A percentile compares a stretch with the other conserved stretches of the same genome.
phyloP scores from a whole-genome alignment of 2,113 vertebrate species.

The Calidris pygmaea region DNA sequence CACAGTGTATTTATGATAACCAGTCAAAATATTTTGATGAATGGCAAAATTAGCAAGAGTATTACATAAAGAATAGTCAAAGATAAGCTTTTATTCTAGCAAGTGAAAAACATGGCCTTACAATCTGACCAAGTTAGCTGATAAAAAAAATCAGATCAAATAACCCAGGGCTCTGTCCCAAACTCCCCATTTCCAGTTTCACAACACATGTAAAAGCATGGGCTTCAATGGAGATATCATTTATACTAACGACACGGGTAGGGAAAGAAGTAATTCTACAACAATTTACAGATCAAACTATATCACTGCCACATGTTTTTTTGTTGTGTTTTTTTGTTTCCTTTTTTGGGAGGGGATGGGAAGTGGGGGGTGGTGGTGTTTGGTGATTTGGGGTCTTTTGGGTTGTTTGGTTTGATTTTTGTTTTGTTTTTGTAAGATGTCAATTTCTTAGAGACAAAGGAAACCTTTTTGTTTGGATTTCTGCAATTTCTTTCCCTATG shows the following conservation, averaged over 20 bases:
- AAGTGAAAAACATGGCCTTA: neutral
- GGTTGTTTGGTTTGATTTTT: neutral
- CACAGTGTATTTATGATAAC: neutral
- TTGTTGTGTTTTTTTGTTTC: accelerated
- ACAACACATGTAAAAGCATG: neutral
- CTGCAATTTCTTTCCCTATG: neutral
- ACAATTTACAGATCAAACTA: neutral
- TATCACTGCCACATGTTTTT: accelerated
- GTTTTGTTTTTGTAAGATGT: neutral
- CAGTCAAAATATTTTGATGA: constrained; percentile 15
- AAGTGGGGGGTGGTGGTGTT: neutral
- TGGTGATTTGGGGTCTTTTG: neutral
- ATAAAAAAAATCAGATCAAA: neutral
- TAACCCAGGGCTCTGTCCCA: neutral
- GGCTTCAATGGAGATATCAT: neutral
- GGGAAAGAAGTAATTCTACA: neutral
- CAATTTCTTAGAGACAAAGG: neutral
- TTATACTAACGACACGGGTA: neutral
- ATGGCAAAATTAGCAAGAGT: neutral
- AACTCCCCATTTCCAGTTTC: neutral
- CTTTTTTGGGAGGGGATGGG: accelerated
- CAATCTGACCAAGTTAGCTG: neutral
- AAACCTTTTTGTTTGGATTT: neutral
- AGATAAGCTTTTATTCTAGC: neutral
- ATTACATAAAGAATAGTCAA: neutral